Conservation (phyloP, 2,888 invertebrate species). For the Tridacna crocea region DNA sequence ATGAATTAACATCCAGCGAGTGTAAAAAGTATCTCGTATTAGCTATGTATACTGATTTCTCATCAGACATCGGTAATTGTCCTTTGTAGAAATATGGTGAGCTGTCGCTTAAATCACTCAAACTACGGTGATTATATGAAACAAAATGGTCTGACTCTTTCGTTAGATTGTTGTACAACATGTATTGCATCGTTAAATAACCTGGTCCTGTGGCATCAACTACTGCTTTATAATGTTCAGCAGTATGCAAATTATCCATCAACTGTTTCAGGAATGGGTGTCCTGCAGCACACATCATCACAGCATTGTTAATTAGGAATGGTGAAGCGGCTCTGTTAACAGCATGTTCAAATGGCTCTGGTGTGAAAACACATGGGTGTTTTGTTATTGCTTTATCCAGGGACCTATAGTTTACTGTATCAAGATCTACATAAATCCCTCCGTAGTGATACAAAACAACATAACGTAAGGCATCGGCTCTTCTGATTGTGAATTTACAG, state of each 20-base stretch:
- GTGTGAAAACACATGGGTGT: conserved; percentile 33
- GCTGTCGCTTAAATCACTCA: background rate
- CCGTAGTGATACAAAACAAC: conserved; percentile 39
- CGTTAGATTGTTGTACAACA: conserved; percentile 20
- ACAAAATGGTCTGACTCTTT: conserved; percentile 3
- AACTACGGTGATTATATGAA: conserved; percentile 1
- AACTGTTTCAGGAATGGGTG: conserved; percentile 38
- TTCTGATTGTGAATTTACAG: conserved; percentile 4
- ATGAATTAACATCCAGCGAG: conserved; percentile 16
- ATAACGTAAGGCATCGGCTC: conserved; percentile 32
- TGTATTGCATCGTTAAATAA: conserved; percentile 27
- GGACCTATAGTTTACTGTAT: conserved; percentile 42
- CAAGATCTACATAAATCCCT: conserved; percentile 41
- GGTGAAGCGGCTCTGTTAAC: conserved; percentile 7
- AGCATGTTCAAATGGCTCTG: conserved; percentile 37
- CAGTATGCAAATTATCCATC: conserved; percentile 12
- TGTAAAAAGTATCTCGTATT: conserved; percentile 36
- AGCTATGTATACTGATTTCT: conserved; percentile 31
- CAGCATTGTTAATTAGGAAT: conserved; percentile 25
- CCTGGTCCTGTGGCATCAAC: conserved; percentile 24
- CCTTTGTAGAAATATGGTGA: conserved; percentile 35
- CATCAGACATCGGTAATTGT: conserved; percentile 12
- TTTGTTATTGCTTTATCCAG: conserved; percentile 31
- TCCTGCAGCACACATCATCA: conserved; percentile 32
- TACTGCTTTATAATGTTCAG: background rate